phyloP scores from a whole-genome alignment of 2,113 vertebrate species.

The Potamarius usumacintae region DNA sequence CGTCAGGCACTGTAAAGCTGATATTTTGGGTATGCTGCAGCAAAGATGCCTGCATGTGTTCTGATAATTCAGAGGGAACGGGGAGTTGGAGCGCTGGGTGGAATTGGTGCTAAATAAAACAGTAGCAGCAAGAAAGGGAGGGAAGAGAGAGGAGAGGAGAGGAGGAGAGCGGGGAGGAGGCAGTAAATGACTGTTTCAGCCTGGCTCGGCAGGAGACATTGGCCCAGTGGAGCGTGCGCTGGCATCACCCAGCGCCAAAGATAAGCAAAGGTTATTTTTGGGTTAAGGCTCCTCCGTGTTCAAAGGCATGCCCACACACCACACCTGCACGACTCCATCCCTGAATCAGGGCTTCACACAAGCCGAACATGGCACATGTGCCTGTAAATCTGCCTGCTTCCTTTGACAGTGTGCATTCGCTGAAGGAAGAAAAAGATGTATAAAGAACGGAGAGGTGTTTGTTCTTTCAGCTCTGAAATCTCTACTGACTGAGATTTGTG shows the following conservation, averaged over 20 bases:
- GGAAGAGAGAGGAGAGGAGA: not conserved
- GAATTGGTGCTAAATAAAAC: constrained; percentile 45
- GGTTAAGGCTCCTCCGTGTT: constrained; percentile 62
- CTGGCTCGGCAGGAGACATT: constrained; percentile 60
- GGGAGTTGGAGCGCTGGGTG: constrained; percentile 31
- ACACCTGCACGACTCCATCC: not conserved
- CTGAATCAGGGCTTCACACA: not conserved
- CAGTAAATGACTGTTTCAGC: constrained; percentile 55
- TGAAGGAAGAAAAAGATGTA: not conserved
- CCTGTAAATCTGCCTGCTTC: not conserved
- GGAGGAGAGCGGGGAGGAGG: constrained; percentile 27
- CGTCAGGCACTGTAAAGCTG: not conserved
- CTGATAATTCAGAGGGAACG: constrained; percentile 23
- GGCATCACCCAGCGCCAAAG: constrained; percentile 55
- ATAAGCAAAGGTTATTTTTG: constrained; percentile 67
- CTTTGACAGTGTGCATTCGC: constrained; percentile 14
- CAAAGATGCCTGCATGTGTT: constrained; percentile 11
- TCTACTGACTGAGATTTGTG: constrained; percentile 23
- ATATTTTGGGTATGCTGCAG: not conserved
- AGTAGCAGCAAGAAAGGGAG: constrained; percentile 21
- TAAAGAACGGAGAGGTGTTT: not conserved
- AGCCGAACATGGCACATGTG: not conserved
- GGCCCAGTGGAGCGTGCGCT: constrained; percentile 60
- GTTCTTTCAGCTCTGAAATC: constrained; percentile 22
- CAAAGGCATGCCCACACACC: constrained; percentile 53